Evolutionary conservation across 1,140 invertebrate genomes (phyloP), one percentile per base, ranked within the genome.

Genomic region (Ceratoteleas bidentatus): DNA sequence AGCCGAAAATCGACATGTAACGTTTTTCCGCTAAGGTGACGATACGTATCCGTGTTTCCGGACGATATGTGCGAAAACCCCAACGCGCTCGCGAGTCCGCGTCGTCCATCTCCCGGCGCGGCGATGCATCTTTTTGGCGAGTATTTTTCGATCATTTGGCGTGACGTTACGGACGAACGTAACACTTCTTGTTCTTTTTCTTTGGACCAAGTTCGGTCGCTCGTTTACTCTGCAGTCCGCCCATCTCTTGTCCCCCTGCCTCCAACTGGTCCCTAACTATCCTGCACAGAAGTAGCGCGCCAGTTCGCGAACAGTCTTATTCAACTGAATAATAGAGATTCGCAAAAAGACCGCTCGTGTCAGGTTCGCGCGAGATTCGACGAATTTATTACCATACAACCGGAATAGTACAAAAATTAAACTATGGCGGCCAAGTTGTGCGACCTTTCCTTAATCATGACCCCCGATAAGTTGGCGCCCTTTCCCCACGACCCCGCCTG

Each of bases 71-170:
- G n/a, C n/a, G n/a, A n/a, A 77, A 77, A 78, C 52, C 61, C 56
- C 58, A 81, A 76, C 65, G 34, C 38, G 45, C 62, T 56, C 65
- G 24, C 16, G 45, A 57, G 34, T 43, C 36, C 47, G 36, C 61
- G 58, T 80, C 79, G 61, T 83, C 72, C 65, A 78, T 83, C 69
- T 66, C 49, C 47, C 60, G 38, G 36, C 36, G 33, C 40, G 53
- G 75, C 80, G 68, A 78, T 83, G 72, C 49, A 62, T 74, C 73
- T 81, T 85, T 62, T 57, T 13, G 57, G 16, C 14, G 50, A 73
- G 62, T 72, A 81, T 80, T 81, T 76, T 85, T 76, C 84, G 74
- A 83, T 83, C 73, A 83, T 81, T 77, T 32, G 10, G 32, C 32
- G 10, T 43, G 69, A 24, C 43, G 54, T 69, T 58, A 10, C 15